These are phyloP conservation scores for Semicossyphus pulcher DNA, from an alignment of 2,113 vertebrate species.

Conservation along the genomic window DNA sequence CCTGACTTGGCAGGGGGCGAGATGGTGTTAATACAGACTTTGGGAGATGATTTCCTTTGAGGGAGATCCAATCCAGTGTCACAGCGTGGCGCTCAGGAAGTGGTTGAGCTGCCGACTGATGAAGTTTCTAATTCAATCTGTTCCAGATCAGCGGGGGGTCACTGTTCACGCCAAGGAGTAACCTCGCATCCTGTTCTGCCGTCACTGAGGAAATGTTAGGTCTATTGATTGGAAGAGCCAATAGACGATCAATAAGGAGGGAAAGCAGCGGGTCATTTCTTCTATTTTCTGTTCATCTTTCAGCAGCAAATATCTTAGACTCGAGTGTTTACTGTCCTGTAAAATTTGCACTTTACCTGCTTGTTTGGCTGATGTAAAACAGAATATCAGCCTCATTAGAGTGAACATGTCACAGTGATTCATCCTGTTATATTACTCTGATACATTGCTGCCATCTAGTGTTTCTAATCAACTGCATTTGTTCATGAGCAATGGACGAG, in stretches of 20 bases:
- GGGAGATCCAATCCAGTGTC: conserved; percentile 70
- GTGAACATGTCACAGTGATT: conserved; percentile 25
- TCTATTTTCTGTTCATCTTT: neutral
- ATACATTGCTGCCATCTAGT: conserved; percentile 79
- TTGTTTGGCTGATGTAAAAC: conserved; percentile 26
- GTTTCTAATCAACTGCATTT: conserved; percentile 34
- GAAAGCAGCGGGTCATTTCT: neutral
- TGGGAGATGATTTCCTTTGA: conserved; percentile 74
- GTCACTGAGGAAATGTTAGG: conserved; percentile 49
- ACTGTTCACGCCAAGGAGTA: conserved; percentile 28
- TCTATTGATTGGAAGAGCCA: conserved; percentile 33
- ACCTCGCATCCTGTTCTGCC: conserved; percentile 47
- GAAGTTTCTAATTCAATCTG: conserved; percentile 76
- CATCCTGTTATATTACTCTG: neutral
- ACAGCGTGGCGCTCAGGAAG: conserved; percentile 64
- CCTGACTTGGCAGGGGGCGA: conserved; percentile 50
- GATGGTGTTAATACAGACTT: conserved; percentile 71
- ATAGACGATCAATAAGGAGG: conserved; percentile 41
- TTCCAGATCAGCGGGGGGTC: conserved; percentile 58
- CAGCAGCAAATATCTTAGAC: neutral
- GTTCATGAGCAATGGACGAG: neutral
- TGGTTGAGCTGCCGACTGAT: conserved; percentile 61
- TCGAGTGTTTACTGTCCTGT: conserved; percentile 1
- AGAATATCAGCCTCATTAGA: conserved; percentile 26
- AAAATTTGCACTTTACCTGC: conserved; percentile 4